Conservation (phyloP, 2,888 invertebrate species). For the Clistopyga incitator region DNA sequence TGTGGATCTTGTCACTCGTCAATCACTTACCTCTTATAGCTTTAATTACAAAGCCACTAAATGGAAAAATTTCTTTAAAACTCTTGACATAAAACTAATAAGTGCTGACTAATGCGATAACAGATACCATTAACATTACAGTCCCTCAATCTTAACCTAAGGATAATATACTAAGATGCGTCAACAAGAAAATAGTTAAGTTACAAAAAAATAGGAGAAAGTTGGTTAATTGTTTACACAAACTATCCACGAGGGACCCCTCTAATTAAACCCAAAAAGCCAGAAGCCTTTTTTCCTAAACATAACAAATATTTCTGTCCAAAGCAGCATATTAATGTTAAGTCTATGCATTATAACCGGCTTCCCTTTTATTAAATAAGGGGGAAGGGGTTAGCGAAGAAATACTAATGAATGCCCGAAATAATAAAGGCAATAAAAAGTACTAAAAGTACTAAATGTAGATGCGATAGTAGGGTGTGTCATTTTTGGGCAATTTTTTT, state of each 20-base stretch:
- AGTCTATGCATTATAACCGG: too few species aligned
- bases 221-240: not conserved
- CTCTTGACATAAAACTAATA: not conserved
- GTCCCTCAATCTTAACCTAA: not conserved
- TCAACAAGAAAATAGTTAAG: not conserved
- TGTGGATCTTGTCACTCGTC: too few species aligned
- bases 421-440: too few species aligned
- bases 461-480: too few species aligned
- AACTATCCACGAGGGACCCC: not conserved
- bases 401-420: too few species aligned
- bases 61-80: slow-evolving; percentile 1
- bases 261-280: slow-evolving; percentile 48
- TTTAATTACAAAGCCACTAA: slow-evolving; percentile 2
- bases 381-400: too few species aligned
- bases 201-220: not conserved
- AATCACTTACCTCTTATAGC: too few species aligned
- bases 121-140: not conserved
- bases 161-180: not conserved
- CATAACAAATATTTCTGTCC: too few species aligned
- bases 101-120: not conserved
- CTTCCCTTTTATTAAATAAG: too few species aligned
- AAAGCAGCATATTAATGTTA: too few species aligned
- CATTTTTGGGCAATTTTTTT: too few species aligned
- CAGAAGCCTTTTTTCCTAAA: slow-evolving; percentile 57
- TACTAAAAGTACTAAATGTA: too few species aligned